Percentiles rank a stretch among this genome's conserved stretches.
Evolutionary conservation across 2,113 vertebrate species (phyloP).

Genomic region (Serilophus lunatus): DNA sequence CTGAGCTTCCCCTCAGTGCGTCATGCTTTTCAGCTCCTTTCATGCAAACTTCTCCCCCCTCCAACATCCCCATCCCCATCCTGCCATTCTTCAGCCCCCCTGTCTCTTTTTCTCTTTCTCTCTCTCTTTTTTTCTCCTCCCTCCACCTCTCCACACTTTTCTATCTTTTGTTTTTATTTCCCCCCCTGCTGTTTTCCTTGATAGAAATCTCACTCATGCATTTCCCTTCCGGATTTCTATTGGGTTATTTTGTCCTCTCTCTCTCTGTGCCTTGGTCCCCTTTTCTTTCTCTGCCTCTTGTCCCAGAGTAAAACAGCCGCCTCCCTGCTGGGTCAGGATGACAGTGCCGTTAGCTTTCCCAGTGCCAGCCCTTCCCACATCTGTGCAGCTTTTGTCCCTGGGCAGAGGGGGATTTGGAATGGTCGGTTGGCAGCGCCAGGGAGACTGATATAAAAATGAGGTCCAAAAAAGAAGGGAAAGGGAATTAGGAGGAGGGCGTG

Average conservation of each 20-base stretch:
- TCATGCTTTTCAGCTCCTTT: slow-evolving; percentile 72
- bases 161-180: slow-evolving; percentile 57
- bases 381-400: slow-evolving; percentile 75
- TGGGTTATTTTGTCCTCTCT: slow-evolving; percentile 69
- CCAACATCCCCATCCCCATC: neutral
- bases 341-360: slow-evolving; percentile 63
- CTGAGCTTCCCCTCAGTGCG: neutral
- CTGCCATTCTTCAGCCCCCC: slow-evolving; percentile 19
- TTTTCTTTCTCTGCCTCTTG: slow-evolving; percentile 68
- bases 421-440: slow-evolving; percentile 73
- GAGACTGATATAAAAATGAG: slow-evolving; percentile 74
- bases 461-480: slow-evolving; percentile 36
- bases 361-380: slow-evolving; percentile 75
- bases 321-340: slow-evolving; percentile 74
- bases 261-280: slow-evolving; percentile 57
- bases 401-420: slow-evolving; percentile 76
- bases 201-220: slow-evolving; percentile 79
- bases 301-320: slow-evolving; percentile 56
- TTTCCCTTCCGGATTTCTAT: slow-evolving; percentile 76
- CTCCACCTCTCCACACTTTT: slow-evolving; percentile 45
- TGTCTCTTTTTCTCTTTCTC: slow-evolving; percentile 4
- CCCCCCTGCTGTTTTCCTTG: slow-evolving; percentile 66
- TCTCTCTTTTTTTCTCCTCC: slow-evolving; percentile 27
- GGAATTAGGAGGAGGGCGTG: slow-evolving; percentile 44
- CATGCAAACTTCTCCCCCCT: slow-evolving; percentile 3